A percentile compares a stretch with the other conserved stretches of the same genome.
phyloP scores from a whole-genome alignment of 2,797 vertebrate genomes.

The Danio jaintianensis region DNA sequence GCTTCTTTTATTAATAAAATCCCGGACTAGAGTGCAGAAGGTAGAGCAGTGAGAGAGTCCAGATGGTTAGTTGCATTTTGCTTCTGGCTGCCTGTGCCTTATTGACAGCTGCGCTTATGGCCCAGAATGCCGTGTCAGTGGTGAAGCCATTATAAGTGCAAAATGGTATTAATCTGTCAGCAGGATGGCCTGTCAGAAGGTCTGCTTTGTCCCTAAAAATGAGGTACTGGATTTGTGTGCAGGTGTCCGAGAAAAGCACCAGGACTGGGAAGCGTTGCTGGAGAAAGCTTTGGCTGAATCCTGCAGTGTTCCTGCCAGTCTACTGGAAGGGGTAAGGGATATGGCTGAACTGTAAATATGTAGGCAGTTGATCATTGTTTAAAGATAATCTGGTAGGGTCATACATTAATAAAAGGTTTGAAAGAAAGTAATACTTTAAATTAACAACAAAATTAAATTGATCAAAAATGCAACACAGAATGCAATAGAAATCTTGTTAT shows the following conservation, averaged over 20 bases:
- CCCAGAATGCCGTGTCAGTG: background rate
- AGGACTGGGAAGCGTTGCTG: slow-evolving; percentile 88
- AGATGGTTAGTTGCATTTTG: slow-evolving; percentile 29
- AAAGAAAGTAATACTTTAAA: background rate
- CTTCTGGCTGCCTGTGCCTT: slow-evolving; percentile 1
- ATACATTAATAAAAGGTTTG: background rate
- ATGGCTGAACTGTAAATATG: slow-evolving; percentile 37
- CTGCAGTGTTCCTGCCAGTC: slow-evolving; percentile 87
- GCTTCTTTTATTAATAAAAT: background rate
- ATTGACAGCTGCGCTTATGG: slow-evolving; percentile 22
- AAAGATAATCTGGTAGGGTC: background rate
- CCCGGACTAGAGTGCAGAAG: background rate
- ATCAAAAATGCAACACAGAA: background rate
- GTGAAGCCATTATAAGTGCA: background rate
- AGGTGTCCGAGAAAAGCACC: slow-evolving; percentile 93
- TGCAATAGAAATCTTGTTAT: too few relatives aligned
- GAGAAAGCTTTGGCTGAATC: slow-evolving; percentile 85
- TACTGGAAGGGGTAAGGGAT: slow-evolving; percentile 91
- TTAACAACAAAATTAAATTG: background rate
- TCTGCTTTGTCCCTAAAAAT: background rate
- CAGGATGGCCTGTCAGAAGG: background rate
- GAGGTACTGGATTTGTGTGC: slow-evolving; percentile 24
- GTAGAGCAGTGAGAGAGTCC: background rate
- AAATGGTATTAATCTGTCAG: slow-evolving; percentile 47
- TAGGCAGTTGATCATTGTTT: background rate